A percentile compares a stretch with the other conserved stretches of the same genome.
phyloP scores from a whole-genome alignment of 2,113 vertebrate genomes.

The Barbus barbus region DNA sequence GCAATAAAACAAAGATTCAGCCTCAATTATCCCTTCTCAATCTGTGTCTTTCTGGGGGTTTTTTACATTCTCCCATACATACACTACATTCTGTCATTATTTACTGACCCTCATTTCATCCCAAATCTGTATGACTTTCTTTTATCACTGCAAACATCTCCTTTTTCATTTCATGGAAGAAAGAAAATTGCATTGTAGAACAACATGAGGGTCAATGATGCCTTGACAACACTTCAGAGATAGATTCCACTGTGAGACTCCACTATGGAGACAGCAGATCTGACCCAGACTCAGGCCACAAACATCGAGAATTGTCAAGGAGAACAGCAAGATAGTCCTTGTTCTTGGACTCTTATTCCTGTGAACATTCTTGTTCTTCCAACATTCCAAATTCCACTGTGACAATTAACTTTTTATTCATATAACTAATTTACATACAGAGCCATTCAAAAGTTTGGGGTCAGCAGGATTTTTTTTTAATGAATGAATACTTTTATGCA shows the following conservation, averaged over 20 bases:
- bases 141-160: background rate
- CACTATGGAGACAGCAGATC: background rate
- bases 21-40: conserved; percentile 38
- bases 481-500: background rate
- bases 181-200: background rate
- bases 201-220: background rate
- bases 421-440: background rate
- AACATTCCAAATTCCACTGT: background rate
- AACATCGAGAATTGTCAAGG: background rate
- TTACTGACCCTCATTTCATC: background rate
- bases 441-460: background rate
- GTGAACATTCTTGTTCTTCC: background rate
- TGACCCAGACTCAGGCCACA: background rate
- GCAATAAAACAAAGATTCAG: conserved; percentile 40
- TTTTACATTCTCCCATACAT: background rate
- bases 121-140: background rate
- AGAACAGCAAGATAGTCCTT: background rate
- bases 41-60: background rate
- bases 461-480: background rate
- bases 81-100: background rate
- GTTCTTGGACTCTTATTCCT: background rate
- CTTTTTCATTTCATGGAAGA: background rate
- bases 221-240: background rate
- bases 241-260: background rate
- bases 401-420: background rate